Conservation (phyloP, 2,888 invertebrate genomes). For the Acronicta psi region DNA sequence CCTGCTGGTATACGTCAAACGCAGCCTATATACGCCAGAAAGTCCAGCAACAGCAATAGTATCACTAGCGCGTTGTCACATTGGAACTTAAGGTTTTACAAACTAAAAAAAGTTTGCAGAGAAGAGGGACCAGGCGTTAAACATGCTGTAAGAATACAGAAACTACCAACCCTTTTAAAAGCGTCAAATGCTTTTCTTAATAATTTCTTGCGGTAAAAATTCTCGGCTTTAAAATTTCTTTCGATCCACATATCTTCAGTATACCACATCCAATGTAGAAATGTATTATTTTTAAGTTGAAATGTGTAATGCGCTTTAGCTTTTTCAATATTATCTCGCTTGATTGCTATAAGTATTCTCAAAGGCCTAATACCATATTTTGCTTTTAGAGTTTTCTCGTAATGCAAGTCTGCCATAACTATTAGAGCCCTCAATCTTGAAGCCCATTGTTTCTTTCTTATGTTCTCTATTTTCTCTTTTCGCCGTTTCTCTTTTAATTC, state of each 20-base stretch:
- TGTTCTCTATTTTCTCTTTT: slow-evolving; percentile 90
- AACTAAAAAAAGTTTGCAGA: too few relatives aligned
- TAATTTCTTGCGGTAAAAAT: slow-evolving; percentile 85
- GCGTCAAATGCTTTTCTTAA: slow-evolving; percentile 78
- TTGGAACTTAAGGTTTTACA: too few relatives aligned
- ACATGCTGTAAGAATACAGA: too few relatives aligned
- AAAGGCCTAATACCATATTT: slow-evolving; percentile 81
- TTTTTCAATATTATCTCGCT: slow-evolving; percentile 78
- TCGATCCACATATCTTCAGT: slow-evolving; percentile 84
- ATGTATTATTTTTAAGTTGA: slow-evolving; percentile 83
- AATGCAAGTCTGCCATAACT: slow-evolving; percentile 87
- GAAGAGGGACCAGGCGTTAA: too few relatives aligned
- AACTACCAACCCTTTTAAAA: slow-evolving; percentile 82
- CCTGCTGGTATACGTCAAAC: too few relatives aligned
- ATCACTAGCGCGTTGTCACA: too few relatives aligned
- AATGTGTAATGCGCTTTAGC: slow-evolving; percentile 83
- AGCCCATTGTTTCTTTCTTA: slow-evolving; percentile 88
- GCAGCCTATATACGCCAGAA: too few relatives aligned
- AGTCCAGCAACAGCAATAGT: too few relatives aligned
- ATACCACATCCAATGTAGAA: slow-evolving; percentile 87
- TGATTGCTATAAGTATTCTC: slow-evolving; percentile 71
- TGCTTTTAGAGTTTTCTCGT: slow-evolving; percentile 77
- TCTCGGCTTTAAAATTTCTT: slow-evolving; percentile 88
- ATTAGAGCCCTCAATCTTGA: slow-evolving; percentile 81
- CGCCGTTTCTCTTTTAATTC: slow-evolving; percentile 90